A percentile compares a stretch with the other conserved stretches of the same genome.
Conservation (phyloP, 2,113 vertebrate species). For the Gopherus flavomarginatus region DNA sequence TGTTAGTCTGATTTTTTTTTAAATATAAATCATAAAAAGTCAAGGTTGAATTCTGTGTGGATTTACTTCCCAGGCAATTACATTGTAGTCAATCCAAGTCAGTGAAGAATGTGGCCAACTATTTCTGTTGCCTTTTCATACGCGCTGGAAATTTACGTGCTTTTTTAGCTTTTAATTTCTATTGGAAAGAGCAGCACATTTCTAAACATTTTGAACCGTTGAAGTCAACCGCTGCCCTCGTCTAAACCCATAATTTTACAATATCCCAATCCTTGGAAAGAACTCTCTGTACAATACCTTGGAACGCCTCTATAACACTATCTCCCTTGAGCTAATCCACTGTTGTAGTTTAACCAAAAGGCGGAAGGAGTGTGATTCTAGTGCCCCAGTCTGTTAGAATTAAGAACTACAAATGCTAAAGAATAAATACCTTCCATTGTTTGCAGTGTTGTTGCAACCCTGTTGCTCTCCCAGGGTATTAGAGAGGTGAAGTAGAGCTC, state of each 20-base stretch:
- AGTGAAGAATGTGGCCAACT: not conserved
- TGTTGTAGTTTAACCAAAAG: fast-evolving
- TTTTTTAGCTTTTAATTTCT: fast-evolving
- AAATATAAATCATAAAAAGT: not conserved
- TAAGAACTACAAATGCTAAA: fast-evolving
- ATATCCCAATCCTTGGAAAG: not conserved
- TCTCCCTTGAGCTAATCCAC: fast-evolving
- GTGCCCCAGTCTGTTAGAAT: conserved; percentile 37
- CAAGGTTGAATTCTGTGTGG: not conserved
- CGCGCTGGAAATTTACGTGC: fast-evolving
- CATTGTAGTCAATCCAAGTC: not conserved
- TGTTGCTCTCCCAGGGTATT: not conserved
- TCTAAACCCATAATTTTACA: not conserved
- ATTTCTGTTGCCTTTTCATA: not conserved
- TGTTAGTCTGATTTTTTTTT: not conserved
- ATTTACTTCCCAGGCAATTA: not conserved
- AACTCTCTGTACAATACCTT: not conserved
- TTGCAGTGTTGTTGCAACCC: not conserved
- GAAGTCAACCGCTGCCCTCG: not conserved
- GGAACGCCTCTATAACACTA: fast-evolving
- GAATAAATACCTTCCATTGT: fast-evolving
- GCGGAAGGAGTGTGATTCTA: not conserved
- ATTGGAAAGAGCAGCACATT: fast-evolving
- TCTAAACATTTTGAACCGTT: not conserved
- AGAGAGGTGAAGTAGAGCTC: not conserved